Evolutionary conservation across 1,140 invertebrate genomes (phyloP), one percentile per base, ranked within the genome.

Genomic region (Drosophila bocki): DNA sequence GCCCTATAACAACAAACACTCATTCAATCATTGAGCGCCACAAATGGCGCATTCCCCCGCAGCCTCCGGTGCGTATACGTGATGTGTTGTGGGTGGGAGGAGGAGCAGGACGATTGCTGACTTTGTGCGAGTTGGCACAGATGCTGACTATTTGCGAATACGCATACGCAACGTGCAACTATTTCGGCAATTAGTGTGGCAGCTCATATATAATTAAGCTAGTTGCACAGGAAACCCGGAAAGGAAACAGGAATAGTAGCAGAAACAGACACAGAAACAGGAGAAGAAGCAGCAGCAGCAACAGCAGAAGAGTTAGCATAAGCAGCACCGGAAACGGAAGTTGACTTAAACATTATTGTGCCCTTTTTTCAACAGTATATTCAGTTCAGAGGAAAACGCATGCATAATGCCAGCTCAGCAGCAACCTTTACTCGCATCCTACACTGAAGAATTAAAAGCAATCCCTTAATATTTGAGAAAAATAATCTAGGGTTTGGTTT

Each of bases 141-240:
- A 70, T 37, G 32, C 50, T 47, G 29, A 56, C 37, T 41, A 39
- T 42, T 56, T 56, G 63, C 59, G 53, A 56, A 78, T 81, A 75
- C 59, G 77, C 53, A 80, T 77, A 82, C 79, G 65, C 74, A 72
- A 41, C 39, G 74, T 71, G 35, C 44, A 47, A 72, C 53, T 63
- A 44, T 77, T 77, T 78, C 29, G 75, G 75, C 75, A 78, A 78
- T 78, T 78, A 78, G 75, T 77, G 42, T 50, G 63, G 35, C 61
- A 58, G 74, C 64, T 75, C 45, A 76, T 76, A 58, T 64, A 75
- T 58, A 75, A 65, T 75, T 76, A 75, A 67, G 63, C 41, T 29
- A 17, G 50, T 22, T 68, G 56, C 64, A 44, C 15, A 76, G 54
- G 45, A 75, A 37, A 42, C 65, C 32, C 45, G 74, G 60, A 57